These are phyloP conservation scores for Capreolus pygargus DNA, from an alignment of 2,113 vertebrate genomes.

Conservation along the genomic window DNA sequence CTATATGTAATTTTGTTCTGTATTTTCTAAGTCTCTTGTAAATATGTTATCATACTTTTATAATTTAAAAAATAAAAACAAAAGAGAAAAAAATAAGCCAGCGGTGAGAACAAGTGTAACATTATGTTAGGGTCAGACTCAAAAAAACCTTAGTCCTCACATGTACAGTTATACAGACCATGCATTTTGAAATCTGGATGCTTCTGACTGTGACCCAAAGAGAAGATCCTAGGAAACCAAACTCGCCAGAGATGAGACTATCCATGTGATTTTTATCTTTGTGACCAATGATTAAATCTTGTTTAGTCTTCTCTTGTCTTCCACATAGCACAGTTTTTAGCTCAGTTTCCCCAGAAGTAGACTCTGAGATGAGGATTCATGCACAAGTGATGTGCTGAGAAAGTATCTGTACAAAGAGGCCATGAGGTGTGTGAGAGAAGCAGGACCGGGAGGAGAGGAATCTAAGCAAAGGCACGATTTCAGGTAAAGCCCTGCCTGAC, in stretches of 20 bases:
- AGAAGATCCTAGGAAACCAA: background rate
- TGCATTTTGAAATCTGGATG: background rate
- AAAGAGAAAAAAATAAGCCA: background rate
- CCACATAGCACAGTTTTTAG: background rate
- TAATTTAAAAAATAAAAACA: background rate
- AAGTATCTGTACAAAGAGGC: background rate
- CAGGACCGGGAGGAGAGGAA: background rate
- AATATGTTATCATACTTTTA: background rate
- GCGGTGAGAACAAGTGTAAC: background rate
- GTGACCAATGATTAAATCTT: background rate
- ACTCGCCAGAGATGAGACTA: background rate
- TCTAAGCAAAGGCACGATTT: background rate
- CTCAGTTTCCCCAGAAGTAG: background rate
- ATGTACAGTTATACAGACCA: background rate
- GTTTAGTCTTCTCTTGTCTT: background rate
- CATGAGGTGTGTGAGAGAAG: background rate
- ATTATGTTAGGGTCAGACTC: background rate
- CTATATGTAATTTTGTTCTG: background rate
- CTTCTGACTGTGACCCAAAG: background rate
- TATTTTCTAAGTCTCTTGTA: background rate
- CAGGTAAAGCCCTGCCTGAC: background rate
- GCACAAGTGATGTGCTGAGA: background rate
- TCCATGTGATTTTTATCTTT: background rate
- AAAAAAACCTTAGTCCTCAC: background rate
- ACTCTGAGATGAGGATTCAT: background rate